phyloP scores from a whole-genome alignment of 2,888 invertebrate genomes.

The Epinotia bilunana region DNA sequence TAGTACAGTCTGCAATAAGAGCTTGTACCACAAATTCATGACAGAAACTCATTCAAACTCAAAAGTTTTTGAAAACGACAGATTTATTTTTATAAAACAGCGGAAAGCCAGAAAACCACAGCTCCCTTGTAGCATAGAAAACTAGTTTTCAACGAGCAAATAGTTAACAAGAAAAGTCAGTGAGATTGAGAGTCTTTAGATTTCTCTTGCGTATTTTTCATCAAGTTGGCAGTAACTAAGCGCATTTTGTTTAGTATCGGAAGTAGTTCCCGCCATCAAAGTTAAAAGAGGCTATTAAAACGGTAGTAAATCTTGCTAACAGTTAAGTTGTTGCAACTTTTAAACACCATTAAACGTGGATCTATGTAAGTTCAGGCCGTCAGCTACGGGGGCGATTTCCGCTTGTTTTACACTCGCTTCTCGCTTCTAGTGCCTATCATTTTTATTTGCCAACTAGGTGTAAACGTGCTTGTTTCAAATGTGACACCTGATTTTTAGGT shows the following conservation, averaged over 20 bases:
- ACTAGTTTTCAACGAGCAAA: slow-evolving; percentile 42
- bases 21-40: no score
- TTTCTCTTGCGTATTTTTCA: slow-evolving; percentile 48
- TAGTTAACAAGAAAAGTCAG: slow-evolving; percentile 44
- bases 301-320: slow-evolving; percentile 63
- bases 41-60: not conserved
- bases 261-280: slow-evolving; percentile 62
- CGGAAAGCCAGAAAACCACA: slow-evolving; percentile 33
- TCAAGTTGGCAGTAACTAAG: slow-evolving; percentile 50
- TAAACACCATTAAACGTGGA: slow-evolving; percentile 48
- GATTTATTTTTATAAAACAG: slow-evolving; percentile 8
- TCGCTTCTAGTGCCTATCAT: slow-evolving; percentile 13
- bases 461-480: slow-evolving; percentile 5
- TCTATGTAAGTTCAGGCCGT: slow-evolving; percentile 43
- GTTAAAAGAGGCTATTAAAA: slow-evolving; percentile 65
- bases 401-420: slow-evolving; percentile 29
- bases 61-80: not conserved
- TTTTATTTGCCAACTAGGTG: slow-evolving; percentile 10
- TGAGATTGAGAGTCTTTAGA: slow-evolving; percentile 43
- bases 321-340: slow-evolving; percentile 55
- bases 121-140: slow-evolving; percentile 35
- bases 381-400: slow-evolving; percentile 33
- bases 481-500: not conserved
- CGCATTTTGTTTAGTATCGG: slow-evolving; percentile 58
- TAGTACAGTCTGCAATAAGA: no score